Base-by-base conservation (phyloP, 2,888 invertebrate genomes). In the Hetaerina titia region DNA sequence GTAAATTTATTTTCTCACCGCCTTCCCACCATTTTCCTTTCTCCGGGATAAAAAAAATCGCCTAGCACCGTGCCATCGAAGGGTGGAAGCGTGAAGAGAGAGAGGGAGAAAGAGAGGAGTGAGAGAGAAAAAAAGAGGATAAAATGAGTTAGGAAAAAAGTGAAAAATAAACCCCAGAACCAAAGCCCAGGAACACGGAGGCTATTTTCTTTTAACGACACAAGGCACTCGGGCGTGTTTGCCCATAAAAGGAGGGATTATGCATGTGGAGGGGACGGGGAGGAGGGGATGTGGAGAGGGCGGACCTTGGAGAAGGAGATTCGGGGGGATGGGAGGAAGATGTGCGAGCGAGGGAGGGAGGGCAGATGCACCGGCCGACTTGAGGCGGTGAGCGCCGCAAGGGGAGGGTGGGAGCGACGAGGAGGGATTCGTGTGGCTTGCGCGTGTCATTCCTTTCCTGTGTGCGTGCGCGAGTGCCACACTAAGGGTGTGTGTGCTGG, bases 151-250 rank as follows among this genome's bases (percentile, higher is more conserved):
- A 69, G 69, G 69, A 22, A 69, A 45, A 45, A 45, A 45, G 45
- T 45, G 45, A 45, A 45, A 22, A 22, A n/a, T 7, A 69, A 81
- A 81, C 81, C 25, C 31, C 81, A 13, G 81, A 81, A 81, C 81
- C 81, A 19, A 25, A 81, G 81, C n/a, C 81, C 5, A 31, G 81
- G 9, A 25, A 31, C 81, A 81, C 81, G 81, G 31, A 31, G 81
- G 81, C 81, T 81, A 31, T 81, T 81, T 81, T 81, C 81, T 31
- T 81, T 81, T 81, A 81, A 31, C 81, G 81, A 81, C 74, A 17
- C 69, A 31, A 31, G 31, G 25, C 81, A 31, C 81, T 81, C 81
- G 25, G 81, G 31, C 31, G 81, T 74, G 74, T 74, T 31, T 31
- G 81, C 25, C 81, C 81, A 81, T 81, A 31, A 81, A 31, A 81